A percentile compares a stretch with the other conserved stretches of the same genome.
Conservation (phyloP, 2,888 invertebrate species). For the Acholoe squamosa region DNA sequence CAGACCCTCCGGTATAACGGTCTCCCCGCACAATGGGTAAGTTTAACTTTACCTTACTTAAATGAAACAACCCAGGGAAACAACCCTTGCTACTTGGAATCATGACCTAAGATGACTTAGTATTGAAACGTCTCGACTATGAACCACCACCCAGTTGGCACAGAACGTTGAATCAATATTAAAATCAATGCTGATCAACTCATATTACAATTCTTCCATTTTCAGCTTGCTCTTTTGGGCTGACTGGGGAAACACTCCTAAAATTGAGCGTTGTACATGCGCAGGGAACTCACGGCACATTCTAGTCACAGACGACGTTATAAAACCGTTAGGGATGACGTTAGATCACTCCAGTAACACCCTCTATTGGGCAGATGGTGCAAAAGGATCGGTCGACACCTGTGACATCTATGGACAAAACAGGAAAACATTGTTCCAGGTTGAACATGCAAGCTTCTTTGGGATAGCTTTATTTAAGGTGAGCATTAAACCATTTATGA, state of each 20-base stretch:
- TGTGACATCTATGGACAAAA: constrained; percentile 90
- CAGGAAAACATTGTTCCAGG: constrained; percentile 82
- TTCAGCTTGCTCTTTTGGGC: constrained; percentile 78
- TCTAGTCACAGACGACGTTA: constrained; percentile 72
- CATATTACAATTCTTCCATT: not conserved
- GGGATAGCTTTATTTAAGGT: constrained; percentile 77
- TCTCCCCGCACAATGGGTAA: constrained; percentile 78
- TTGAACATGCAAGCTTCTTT: constrained; percentile 74
- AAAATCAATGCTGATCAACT: not conserved
- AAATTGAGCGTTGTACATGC: constrained; percentile 77
- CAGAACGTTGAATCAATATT: too few relatives aligned
- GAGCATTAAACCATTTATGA: too few relatives aligned
- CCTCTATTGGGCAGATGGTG: constrained; percentile 94
- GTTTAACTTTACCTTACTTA: not conserved
- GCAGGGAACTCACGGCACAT: constrained; percentile 73
- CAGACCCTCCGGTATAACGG: constrained; percentile 77
- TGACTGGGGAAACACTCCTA: constrained; percentile 76
- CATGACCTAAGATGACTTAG: too few relatives aligned
- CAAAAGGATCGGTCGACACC: constrained; percentile 90
- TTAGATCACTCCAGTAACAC: constrained; percentile 87
- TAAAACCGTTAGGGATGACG: constrained; percentile 53
- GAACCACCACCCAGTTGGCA: too few relatives aligned
- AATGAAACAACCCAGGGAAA: not conserved
- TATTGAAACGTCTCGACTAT: too few relatives aligned
- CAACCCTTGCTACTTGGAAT: too few relatives aligned